These are phyloP conservation scores for Drosophila busckii DNA, from an alignment of 1,140 invertebrate genomes.

Conservation along the genomic window DNA sequence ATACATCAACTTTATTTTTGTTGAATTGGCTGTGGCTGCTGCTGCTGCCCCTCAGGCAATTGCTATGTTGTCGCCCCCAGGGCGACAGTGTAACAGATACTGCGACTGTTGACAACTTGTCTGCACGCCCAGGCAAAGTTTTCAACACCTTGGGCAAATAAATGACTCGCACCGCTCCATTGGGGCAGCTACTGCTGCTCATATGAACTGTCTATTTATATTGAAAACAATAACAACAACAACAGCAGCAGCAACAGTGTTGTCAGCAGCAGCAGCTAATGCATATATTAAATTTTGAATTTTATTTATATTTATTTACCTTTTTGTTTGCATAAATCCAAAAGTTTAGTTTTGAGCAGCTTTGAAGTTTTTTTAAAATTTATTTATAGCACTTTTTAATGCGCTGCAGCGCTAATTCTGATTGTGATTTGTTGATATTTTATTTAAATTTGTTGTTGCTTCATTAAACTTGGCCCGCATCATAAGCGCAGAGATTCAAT, in stretches of 20 bases:
- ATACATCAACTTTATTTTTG: too few relatives aligned
- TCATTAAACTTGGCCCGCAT: conserved; percentile 28
- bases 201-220: conserved; percentile 61
- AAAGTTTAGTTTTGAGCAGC: conserved; percentile 18
- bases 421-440: conserved; percentile 48
- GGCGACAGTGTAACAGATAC: not conserved
- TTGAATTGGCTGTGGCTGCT: too few relatives aligned
- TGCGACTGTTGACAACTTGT: conserved; percentile 51
- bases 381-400: conserved; percentile 6
- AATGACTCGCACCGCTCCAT: conserved; percentile 44
- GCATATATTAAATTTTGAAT: conserved; percentile 16
- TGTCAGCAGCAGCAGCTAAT: not conserved
- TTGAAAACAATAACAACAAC: conserved; percentile 30
- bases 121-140: conserved; percentile 20
- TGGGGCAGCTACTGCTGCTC: conserved; percentile 1
- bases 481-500: conserved; percentile 26
- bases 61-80: too few relatives aligned
- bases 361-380: not conserved
- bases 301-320: conserved; percentile 51
- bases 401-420: too few relatives aligned
- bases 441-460: conserved; percentile 39
- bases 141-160: conserved; percentile 66
- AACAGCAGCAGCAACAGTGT: conserved; percentile 2
- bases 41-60: too few relatives aligned
- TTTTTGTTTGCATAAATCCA: conserved; percentile 75